Base-by-base conservation (phyloP, 2,113 vertebrate genomes). In the Columba livia region DNA sequence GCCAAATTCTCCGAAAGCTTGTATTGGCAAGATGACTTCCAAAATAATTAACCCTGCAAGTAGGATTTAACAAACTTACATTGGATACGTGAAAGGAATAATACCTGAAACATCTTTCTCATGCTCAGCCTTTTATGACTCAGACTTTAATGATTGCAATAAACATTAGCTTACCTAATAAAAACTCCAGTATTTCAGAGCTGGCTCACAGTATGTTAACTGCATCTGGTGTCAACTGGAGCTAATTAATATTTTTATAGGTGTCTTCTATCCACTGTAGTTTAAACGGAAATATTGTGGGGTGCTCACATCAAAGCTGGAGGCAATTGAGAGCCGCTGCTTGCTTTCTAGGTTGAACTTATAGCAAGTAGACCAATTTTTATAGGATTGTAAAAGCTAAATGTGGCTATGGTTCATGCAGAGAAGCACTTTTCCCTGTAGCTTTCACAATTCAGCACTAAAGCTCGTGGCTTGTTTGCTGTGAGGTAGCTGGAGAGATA, bases 211-310 rank as follows among this genome's bases (percentile, higher is more conserved):
- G 96, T 93, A 96, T 79, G 95, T 85, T 96, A 95, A 97, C 94
- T 96, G 96, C 97, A 97, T 97, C 97, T 97, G 97, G 97, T 98
- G 97, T 98, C 97, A 98, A 97, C 97, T 97, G 96, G 96, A 98
- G 97, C 97, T 98, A 98, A 98, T 98, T 98, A 98, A 98, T 98
- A 98, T 98, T 98, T 98, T 98, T 98, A 97, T 98, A 98, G 97
- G 97, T 98, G 94, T 98, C 97, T 98, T 97, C 98, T 95, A 95
- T 94, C 94, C 89, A 42, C 96, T 97, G 56, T 97, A 97, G 97
- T 97, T 97, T 97, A 96, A 98, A 96, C 38, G 15, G 97, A 96
- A 96, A 93, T 94, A 97, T 98, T 98, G 97, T 85, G 96, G 92
- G 93, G 97, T 97, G 97, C 97, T 98, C 95, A 93, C 96, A 96